Evolutionary conservation across 2,888 invertebrate species (phyloP).

Genomic region (Sepiola atlantica): DNA sequence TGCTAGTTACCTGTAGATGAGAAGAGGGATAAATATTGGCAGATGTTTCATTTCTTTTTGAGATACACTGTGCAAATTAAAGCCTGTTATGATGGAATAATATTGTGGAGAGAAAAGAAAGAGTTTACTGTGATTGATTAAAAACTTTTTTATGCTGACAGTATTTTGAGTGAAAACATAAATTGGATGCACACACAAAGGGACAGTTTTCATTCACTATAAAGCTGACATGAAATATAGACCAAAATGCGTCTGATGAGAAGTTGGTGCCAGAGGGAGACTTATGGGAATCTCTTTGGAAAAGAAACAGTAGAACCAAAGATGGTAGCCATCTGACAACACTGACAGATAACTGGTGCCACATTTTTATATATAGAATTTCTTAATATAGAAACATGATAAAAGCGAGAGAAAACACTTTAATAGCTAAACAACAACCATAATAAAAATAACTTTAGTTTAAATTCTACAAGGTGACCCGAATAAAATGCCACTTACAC

Average conservation of each 20-base stretch:
- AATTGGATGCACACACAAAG: conserved; percentile 16
- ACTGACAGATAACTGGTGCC: conserved; percentile 8
- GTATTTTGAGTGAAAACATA: conserved; percentile 19
- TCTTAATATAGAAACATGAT: neutral
- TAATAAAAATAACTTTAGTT: neutral
- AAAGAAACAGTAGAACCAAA: neutral
- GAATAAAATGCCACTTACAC: neutral
- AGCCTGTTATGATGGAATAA: neutral
- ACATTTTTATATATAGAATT: neutral
- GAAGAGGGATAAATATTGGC: neutral
- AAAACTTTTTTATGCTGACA: conserved; percentile 20
- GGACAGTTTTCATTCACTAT: conserved; percentile 5
- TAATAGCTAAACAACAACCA: neutral
- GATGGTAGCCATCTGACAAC: neutral
- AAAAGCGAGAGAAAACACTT: neutral
- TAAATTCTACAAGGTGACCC: neutral
- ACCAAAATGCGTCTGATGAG: neutral
- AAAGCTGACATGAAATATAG: neutral
- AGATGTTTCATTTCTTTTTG: neutral
- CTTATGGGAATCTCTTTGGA: neutral
- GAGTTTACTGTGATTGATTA: neutral
- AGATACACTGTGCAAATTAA: neutral
- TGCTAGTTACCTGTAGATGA: neutral
- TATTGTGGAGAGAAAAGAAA: neutral
- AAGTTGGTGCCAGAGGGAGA: neutral